Percentiles rank a stretch among this genome's conserved stretches.
Evolutionary conservation across 2,113 vertebrate genomes (phyloP).

Genomic region (Oceanites oceanicus): DNA sequence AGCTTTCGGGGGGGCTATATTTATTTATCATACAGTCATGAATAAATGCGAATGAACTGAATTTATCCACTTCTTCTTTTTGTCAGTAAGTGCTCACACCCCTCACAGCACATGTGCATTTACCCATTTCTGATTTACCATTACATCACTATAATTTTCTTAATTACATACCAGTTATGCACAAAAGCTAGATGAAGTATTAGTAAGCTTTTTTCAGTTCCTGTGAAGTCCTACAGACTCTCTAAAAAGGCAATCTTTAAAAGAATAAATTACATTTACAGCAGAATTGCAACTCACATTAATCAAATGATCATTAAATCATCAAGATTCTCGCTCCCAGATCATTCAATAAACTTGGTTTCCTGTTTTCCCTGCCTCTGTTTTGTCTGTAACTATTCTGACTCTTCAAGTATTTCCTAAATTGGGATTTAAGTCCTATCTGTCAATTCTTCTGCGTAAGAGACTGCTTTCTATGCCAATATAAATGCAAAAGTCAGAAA

Average conservation of each 20-base stretch:
- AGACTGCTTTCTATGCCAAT: background rate
- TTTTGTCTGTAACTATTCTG: slow-evolving; percentile 58
- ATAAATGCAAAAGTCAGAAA: background rate
- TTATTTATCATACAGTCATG: background rate
- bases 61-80: background rate
- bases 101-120: background rate
- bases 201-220: background rate
- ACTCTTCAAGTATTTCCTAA: slow-evolving; percentile 78
- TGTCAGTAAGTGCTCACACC: background rate
- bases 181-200: background rate
- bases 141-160: background rate
- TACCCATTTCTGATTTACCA: background rate
- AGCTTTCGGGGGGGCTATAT: background rate
- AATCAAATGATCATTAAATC: background rate
- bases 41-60: background rate
- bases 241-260: background rate
- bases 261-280: background rate
- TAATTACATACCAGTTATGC: background rate
- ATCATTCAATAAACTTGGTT: background rate
- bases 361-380: slow-evolving; percentile 68
- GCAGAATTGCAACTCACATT: background rate
- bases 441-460: background rate
- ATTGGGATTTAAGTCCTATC: slow-evolving; percentile 54
- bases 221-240: background rate
- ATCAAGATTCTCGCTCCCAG: background rate